Evolutionary conservation across 2,113 vertebrate genomes (phyloP), one percentile per base, ranked within the genome.

Genomic region (Sisor rabdophorus): DNA sequence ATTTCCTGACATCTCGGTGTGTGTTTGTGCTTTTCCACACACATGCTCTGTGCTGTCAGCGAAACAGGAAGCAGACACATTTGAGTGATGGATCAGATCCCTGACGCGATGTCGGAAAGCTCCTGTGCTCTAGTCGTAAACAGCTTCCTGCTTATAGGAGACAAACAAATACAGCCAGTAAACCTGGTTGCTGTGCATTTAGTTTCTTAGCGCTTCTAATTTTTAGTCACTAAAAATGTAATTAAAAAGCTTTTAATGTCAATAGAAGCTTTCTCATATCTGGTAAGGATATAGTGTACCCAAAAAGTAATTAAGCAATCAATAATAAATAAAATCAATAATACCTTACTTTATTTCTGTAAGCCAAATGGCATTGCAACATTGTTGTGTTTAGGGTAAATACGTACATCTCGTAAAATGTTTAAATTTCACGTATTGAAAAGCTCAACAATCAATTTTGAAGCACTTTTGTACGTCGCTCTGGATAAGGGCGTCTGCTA

Each of bases 51-150:
- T 63, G 19, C 60, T 63, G 60, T n/a, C 60, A 63, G 60, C 19
- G 19, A 26, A 15, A 30, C 17, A 16, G 56, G 16, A 12, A 63
- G 20, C 76, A 61, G 58, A 63, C 26, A 32, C 55, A 12, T 79
- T 67, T 20, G 47, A 75, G 13, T 64, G 68, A 72, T 56, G 28
- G 47, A 58, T 19, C 64, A 26, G 16, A 77, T 74, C 24, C 61
- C 55, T 50, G 64, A 63, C 75, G 22, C 47, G 64, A 79, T 67
- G 32, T 36, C n/a, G 20, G 32, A 28, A 80, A 19, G 59, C 61
- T 54, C 24, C 24, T 40, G 50, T 32, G n/a, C 68, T 65, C 67
- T 32, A 59, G 40, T 44, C 8, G 40, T 28, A 73, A 80, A 81
- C 36, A 60, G 47, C 73, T 48, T 54, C 40, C 28, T 8, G 60